phyloP scores from a whole-genome alignment of 2,888 invertebrate genomes.

The Aleiodes testaceus region DNA sequence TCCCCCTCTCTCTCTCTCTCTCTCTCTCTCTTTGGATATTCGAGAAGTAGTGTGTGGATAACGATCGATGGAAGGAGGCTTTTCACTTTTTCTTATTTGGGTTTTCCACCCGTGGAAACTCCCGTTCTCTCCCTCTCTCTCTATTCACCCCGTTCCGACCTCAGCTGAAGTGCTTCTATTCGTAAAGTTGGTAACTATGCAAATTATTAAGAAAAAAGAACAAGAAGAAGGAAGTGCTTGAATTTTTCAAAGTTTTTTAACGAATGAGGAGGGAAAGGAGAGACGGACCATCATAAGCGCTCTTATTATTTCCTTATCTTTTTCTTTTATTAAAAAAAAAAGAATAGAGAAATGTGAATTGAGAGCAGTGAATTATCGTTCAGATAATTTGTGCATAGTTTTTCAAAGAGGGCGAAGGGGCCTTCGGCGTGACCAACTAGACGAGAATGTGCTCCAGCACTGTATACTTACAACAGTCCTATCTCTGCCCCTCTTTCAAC shows the following conservation, averaged over 20 bases:
- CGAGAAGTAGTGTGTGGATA: constrained; percentile 39
- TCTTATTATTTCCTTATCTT: constrained; percentile 13
- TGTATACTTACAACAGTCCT: constrained; percentile 29
- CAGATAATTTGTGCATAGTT: constrained; percentile 42
- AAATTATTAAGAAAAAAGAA: constrained; percentile 38
- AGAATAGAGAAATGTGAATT: constrained; percentile 15
- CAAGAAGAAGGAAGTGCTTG: constrained; percentile 43
- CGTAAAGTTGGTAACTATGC: constrained; percentile 46
- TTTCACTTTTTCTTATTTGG: constrained; percentile 53
- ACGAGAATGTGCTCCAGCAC: constrained; percentile 33
- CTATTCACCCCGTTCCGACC: background rate
- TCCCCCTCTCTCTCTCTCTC: constrained; percentile 46
- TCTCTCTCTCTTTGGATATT: constrained; percentile 32
- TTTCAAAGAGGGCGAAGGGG: constrained; percentile 34
- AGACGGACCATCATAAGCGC: constrained; percentile 7
- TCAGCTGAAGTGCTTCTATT: constrained; percentile 8
- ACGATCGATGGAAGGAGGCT: constrained; percentile 52
- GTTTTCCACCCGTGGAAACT: constrained; percentile 8
- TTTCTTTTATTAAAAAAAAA: background rate
- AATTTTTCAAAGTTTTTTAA: constrained; percentile 28
- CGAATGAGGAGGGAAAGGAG: constrained; percentile 17
- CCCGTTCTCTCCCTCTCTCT: constrained; percentile 12
- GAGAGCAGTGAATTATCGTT: constrained; percentile 39
- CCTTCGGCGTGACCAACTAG: constrained; percentile 43
- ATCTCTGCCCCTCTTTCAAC: constrained; percentile 13